Percentiles rank a stretch among this genome's conserved stretches.
These are phyloP conservation scores for Papilio machaon DNA, from an alignment of 1,140 invertebrate species.

Conservation along the genomic window DNA sequence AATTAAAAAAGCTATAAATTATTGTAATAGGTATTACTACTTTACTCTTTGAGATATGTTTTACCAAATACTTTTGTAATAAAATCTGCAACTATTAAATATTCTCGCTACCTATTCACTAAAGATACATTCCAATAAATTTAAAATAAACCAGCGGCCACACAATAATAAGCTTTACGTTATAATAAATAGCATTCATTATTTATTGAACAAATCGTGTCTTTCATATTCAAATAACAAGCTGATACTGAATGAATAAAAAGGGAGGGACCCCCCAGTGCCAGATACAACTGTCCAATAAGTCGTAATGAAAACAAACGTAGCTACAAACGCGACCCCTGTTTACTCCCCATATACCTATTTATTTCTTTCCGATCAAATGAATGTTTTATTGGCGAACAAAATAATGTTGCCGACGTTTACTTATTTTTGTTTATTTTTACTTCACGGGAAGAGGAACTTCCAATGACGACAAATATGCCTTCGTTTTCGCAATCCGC, in stretches of 20 bases:
- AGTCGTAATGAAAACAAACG: conserved; percentile 72
- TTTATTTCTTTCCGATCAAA: conserved; percentile 56
- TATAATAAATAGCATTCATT: conserved; percentile 32
- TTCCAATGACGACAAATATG: neutral
- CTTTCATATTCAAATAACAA: conserved; percentile 47
- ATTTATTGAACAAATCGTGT: conserved; percentile 37
- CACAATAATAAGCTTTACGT: neutral
- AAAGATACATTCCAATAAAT: conserved; percentile 12
- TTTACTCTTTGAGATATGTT: neutral
- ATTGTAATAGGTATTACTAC: too few relatives aligned
- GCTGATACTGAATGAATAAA: conserved; percentile 38
- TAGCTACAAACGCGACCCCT: conserved; percentile 62
- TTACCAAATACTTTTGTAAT: neutral
- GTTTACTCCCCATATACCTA: conserved; percentile 57
- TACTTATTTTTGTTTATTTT: conserved; percentile 8
- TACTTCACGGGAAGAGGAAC: neutral
- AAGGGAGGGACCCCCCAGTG: conserved; percentile 42
- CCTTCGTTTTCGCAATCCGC: neutral
- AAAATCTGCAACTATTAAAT: neutral
- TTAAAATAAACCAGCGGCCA: neutral
- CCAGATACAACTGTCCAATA: conserved; percentile 50
- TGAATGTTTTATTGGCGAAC: conserved; percentile 51
- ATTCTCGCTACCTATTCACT: neutral
- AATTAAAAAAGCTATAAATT: too few relatives aligned
- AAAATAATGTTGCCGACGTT: conserved; percentile 31